These are phyloP conservation scores for Nerophis lumbriciformis DNA, from an alignment of 2,113 vertebrate genomes.

Conservation along the genomic window DNA sequence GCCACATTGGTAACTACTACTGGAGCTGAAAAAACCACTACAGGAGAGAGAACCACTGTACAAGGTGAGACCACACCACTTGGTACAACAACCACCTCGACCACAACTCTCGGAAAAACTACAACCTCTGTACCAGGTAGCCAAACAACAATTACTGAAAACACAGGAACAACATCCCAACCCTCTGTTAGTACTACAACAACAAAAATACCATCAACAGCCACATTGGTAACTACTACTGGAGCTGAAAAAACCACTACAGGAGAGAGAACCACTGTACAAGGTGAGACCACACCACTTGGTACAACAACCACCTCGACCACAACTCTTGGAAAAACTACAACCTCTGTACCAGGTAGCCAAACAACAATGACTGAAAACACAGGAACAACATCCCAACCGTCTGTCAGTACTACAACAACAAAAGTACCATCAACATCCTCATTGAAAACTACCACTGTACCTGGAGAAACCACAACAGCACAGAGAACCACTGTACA, in stretches of 20 bases:
- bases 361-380: not conserved
- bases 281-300: not conserved
- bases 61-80: not conserved
- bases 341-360: not conserved
- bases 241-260: no score
- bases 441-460: not conserved
- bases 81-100: not conserved
- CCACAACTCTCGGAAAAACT: not conserved
- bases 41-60: no score
- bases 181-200: not conserved
- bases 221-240: no score
- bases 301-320: not conserved
- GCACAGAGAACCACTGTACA: not conserved
- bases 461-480: rapidly evolving
- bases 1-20: no score
- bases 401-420: not conserved
- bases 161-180: no score
- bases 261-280: no score
- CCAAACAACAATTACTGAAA: not conserved
- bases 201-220: no score
- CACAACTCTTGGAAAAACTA: slow-evolving; percentile 2
- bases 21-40: no score
- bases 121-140: not conserved
- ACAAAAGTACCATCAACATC: not conserved
- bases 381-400: no score